phyloP scores from a whole-genome alignment of 2,113 vertebrate genomes.

The Neolamprologus caudopunctatus region DNA sequence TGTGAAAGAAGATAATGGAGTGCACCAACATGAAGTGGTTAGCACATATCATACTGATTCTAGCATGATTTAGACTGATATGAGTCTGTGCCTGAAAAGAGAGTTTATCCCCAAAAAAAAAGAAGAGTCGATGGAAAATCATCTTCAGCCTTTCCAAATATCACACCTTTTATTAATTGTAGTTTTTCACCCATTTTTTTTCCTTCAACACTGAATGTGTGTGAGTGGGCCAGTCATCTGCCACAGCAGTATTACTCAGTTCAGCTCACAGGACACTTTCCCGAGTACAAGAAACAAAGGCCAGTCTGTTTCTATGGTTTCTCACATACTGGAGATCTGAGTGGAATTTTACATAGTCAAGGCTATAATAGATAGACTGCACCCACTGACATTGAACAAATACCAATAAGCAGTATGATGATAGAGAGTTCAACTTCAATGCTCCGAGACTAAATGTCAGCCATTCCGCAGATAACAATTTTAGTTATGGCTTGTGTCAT shows the following conservation, averaged over 20 bases:
- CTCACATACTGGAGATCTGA: conserved; percentile 56
- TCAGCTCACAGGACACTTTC: conserved; percentile 56
- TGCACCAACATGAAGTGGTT: not conserved
- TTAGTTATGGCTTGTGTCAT: not conserved
- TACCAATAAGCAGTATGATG: not conserved
- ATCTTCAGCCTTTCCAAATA: conserved; percentile 13
- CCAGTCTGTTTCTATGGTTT: conserved; percentile 68
- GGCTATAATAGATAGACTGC: conserved; percentile 29
- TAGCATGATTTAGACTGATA: not conserved
- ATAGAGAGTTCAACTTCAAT: not conserved
- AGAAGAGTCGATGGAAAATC: conserved; percentile 31
- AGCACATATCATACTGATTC: not conserved
- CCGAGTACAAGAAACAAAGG: conserved; percentile 62
- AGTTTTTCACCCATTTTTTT: conserved; percentile 26
- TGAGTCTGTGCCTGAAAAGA: not conserved
- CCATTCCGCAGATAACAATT: not conserved
- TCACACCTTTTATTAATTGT: conserved; percentile 52
- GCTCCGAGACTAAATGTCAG: not conserved
- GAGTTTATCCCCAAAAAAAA: conserved; percentile 20
- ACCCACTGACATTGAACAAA: conserved; percentile 29
- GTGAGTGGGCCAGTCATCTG: conserved; percentile 58
- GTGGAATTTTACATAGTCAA: conserved; percentile 46
- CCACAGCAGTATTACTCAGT: conserved; percentile 55
- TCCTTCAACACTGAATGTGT: conserved; percentile 22
- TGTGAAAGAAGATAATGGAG: not conserved